A percentile compares a stretch with the other conserved stretches of the same genome.
These are phyloP conservation scores for Helogale parvula DNA, from an alignment of 2,113 vertebrate genomes.

Conservation along the genomic window DNA sequence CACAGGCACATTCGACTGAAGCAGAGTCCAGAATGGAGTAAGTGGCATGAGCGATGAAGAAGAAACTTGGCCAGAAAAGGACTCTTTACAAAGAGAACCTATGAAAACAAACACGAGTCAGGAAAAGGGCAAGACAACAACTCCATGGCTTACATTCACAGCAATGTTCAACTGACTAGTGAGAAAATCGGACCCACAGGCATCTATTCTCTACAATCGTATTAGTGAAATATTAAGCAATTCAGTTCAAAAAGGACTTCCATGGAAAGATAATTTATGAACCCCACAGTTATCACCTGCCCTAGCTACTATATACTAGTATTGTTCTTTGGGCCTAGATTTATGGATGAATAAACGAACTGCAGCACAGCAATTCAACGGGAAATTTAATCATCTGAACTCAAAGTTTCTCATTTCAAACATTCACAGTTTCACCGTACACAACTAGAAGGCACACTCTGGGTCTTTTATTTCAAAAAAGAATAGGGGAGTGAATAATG, in stretches of 20 bases:
- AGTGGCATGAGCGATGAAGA: conserved; percentile 86
- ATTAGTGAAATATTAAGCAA: not conserved
- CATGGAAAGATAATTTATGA: not conserved
- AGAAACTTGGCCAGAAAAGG: conserved; percentile 85
- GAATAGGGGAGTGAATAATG: not conserved
- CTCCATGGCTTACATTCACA: not conserved
- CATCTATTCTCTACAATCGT: not conserved
- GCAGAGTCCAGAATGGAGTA: conserved; percentile 89
- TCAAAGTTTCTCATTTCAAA: not conserved
- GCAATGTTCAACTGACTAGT: not conserved
- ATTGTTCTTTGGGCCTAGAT: not conserved
- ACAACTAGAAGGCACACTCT: not conserved
- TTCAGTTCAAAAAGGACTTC: conserved; percentile 4
- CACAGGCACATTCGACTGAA: conserved; percentile 88
- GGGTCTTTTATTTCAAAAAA: not conserved
- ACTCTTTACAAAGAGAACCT: conserved; percentile 87
- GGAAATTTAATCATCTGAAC: conserved; percentile 20
- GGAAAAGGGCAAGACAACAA: not conserved
- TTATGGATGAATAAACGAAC: conserved; percentile 4
- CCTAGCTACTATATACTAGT: not conserved
- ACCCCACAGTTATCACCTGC: not conserved
- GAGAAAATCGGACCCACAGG: not conserved
- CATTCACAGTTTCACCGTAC: not conserved
- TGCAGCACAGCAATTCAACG: not conserved
- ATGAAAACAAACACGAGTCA: conserved; percentile 74